Percentiles rank a stretch among this genome's conserved stretches.
Evolutionary conservation across 2,113 vertebrate genomes (phyloP).

Genomic region (Seriola aureovittata): DNA sequence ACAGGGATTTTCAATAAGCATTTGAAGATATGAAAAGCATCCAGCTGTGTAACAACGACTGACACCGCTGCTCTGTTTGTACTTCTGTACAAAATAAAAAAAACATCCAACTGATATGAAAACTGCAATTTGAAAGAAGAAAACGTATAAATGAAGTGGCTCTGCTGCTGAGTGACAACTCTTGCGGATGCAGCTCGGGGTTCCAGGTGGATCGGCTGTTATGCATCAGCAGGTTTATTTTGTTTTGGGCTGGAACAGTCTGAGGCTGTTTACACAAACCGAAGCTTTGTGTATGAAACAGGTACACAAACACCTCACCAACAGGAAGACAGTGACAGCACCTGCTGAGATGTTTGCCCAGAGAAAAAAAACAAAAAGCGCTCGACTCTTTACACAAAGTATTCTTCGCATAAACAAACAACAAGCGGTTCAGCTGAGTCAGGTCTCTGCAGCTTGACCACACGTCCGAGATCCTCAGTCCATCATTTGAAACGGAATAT

Average conservation of each 20-base stretch:
- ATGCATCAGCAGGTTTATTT: slow-evolving; percentile 58
- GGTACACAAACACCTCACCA: slow-evolving; percentile 44
- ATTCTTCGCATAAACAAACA: slow-evolving; percentile 28
- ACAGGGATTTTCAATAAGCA: slow-evolving; percentile 16
- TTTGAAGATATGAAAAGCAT: slow-evolving; percentile 27
- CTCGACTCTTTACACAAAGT: slow-evolving; percentile 11
- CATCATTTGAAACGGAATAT: slow-evolving; percentile 32
- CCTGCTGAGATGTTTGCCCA: slow-evolving; percentile 51
- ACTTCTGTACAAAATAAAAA: slow-evolving; percentile 16
- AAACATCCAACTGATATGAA: slow-evolving; percentile 41
- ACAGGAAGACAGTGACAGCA: slow-evolving; percentile 62
- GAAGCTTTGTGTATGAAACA: slow-evolving; percentile 48
- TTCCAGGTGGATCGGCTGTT: slow-evolving; percentile 62
- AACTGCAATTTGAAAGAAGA: slow-evolving; percentile 36
- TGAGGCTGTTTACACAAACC: slow-evolving; percentile 54
- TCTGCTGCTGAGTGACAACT: slow-evolving; percentile 28
- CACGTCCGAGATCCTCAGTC: neutral
- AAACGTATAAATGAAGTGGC: neutral
- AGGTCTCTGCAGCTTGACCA: neutral
- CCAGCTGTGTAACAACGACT: slow-evolving; percentile 38
- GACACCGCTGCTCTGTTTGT: neutral
- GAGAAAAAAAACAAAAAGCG: neutral
- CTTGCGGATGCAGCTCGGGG: slow-evolving; percentile 16
- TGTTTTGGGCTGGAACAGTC: slow-evolving; percentile 51
- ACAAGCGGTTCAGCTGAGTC: neutral